Conservation (phyloP, 2,113 vertebrate species). For the Atlantisia rogersi region DNA sequence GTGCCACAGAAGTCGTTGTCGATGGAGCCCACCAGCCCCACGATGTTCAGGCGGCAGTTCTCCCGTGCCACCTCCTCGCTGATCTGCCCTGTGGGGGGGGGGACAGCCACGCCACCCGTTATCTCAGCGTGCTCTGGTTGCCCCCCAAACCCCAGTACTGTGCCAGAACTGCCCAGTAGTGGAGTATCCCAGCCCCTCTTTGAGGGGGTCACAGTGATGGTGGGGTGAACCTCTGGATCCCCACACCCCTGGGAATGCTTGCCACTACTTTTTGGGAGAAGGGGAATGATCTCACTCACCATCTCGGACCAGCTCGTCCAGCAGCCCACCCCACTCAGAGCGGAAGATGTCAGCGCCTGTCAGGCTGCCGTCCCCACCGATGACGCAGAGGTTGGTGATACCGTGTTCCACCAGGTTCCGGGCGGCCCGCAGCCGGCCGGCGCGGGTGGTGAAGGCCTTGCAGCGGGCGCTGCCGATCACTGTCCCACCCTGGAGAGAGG, state of each 20-base stretch:
- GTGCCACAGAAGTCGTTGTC: conserved; percentile 96
- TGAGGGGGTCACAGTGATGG: fast-evolving
- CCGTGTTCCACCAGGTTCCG: conserved; percentile 89
- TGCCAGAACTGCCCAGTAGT: fast-evolving
- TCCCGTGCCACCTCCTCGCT: conserved; percentile 76
- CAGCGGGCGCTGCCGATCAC: conserved; percentile 93
- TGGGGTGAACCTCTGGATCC: background rate
- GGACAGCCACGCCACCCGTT: fast-evolving
- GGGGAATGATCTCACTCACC: conserved; percentile 68
- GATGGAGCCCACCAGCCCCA: conserved; percentile 91
- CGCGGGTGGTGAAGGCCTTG: conserved; percentile 86
- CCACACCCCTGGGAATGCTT: fast-evolving
- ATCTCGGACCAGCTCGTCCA: conserved; percentile 84
- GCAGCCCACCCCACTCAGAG: conserved; percentile 87
- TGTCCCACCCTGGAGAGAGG: conserved; percentile 84
- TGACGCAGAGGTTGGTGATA: conserved; percentile 95
- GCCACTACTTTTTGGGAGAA: fast-evolving
- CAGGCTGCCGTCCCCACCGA: conserved; percentile 93
- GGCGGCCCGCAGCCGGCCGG: conserved; percentile 84
- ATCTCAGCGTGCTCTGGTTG: background rate
- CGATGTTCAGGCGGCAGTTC: conserved; percentile 86
- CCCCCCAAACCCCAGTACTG: fast-evolving
- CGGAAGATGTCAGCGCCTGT: conserved; percentile 93
- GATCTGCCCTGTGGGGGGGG: conserved; percentile 80
- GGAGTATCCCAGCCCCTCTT: background rate